Evolutionary conservation across 2,888 invertebrate genomes (phyloP).

Genomic region (Tillus elongatus): DNA sequence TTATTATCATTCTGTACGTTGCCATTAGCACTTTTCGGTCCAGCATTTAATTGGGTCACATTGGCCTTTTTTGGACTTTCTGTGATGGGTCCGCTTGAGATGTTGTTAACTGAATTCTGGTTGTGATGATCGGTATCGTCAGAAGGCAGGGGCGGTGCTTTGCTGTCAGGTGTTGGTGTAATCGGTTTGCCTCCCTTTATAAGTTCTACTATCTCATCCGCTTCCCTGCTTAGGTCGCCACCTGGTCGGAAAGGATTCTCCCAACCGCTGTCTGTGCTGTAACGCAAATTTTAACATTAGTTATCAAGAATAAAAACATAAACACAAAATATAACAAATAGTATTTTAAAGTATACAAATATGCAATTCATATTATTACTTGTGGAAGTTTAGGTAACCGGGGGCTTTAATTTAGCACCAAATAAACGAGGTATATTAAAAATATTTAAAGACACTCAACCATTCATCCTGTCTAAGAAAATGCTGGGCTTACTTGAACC

Average conservation of each 20-base stretch:
- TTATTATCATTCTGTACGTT: slow-evolving; percentile 37
- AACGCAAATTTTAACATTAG: slow-evolving; percentile 27
- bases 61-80: slow-evolving; percentile 41
- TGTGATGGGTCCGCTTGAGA: slow-evolving; percentile 31
- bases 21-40: slow-evolving; percentile 33
- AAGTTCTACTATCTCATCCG: slow-evolving; percentile 91
- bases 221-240: slow-evolving; percentile 88
- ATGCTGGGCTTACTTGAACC: too few relatives aligned
- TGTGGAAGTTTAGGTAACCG: too few relatives aligned
- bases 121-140: slow-evolving; percentile 32
- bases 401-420: too few relatives aligned
- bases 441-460: too few relatives aligned
- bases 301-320: not conserved
- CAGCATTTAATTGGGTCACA: slow-evolving; percentile 23
- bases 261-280: slow-evolving; percentile 90
- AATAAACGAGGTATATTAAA: too few relatives aligned
- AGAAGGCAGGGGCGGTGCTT: slow-evolving; percentile 45
- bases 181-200: slow-evolving; percentile 87
- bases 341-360: not conserved
- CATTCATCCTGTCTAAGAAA: too few relatives aligned
- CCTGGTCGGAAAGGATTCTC: slow-evolving; percentile 97
- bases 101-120: slow-evolving; percentile 23
- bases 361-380: too few relatives aligned
- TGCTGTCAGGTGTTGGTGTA: slow-evolving; percentile 57
- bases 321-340: not conserved